These are phyloP conservation scores for Tribolium castaneum DNA, from an alignment of 1,140 invertebrate genomes.

Conservation along the genomic window DNA sequence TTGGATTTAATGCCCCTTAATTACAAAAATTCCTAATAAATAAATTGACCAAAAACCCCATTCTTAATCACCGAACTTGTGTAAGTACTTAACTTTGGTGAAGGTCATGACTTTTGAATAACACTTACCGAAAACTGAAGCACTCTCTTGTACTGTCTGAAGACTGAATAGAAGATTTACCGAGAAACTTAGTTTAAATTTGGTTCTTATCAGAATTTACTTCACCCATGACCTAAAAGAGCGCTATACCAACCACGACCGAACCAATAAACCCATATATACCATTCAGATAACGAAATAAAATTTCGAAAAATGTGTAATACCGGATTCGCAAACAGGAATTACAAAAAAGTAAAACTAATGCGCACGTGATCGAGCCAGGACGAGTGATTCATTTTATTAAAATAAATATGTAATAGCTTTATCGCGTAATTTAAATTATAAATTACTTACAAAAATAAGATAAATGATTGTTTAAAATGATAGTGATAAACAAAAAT, in stretches of 20 bases:
- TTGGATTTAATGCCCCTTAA: background rate
- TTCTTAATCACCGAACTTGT: background rate
- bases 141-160: background rate
- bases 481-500: background rate
- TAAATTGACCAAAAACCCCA: background rate
- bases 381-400: background rate
- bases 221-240: conserved; percentile 19
- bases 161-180: background rate
- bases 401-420: background rate
- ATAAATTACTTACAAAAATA: background rate
- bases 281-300: background rate
- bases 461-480: background rate
- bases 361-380: background rate
- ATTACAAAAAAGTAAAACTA: background rate
- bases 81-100: background rate
- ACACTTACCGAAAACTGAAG: conserved; percentile 19
- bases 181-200: background rate
- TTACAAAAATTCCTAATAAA: background rate
- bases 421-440: background rate
- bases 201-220: background rate
- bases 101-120: conserved; percentile 17
- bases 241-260: background rate
- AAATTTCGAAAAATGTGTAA: background rate
- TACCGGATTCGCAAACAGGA: background rate
- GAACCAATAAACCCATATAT: background rate